These are phyloP conservation scores for Rhopalosiphum padi DNA, from an alignment of 1,140 invertebrate genomes.

Conservation along the genomic window DNA sequence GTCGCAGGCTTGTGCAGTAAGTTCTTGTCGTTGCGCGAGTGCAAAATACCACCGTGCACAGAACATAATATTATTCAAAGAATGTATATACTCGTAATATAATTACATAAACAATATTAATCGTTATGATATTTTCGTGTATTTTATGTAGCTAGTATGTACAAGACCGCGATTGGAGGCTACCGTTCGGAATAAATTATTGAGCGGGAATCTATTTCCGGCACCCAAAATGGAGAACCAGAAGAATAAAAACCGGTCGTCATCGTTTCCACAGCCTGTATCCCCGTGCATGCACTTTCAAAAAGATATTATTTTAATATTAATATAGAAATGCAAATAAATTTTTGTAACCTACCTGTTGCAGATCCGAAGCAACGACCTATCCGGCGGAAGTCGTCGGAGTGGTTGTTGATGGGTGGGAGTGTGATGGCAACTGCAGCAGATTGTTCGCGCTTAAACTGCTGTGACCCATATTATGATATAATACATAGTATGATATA, in stretches of 20 bases:
- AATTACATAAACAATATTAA: neutral
- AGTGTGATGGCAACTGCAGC: neutral
- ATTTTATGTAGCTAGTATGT: neutral
- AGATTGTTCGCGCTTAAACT: neutral
- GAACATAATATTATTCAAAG: neutral
- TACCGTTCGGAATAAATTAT: neutral
- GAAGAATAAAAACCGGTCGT: neutral
- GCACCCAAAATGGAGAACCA: neutral
- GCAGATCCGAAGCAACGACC: neutral
- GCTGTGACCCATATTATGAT: neutral
- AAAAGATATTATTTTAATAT: neutral
- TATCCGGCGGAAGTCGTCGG: neutral
- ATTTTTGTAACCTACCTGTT: neutral
- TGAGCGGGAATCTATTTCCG: neutral
- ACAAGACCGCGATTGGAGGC: neutral
- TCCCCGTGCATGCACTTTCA: neutral
- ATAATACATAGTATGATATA: no score
- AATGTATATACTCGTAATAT: neutral
- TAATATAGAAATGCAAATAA: neutral
- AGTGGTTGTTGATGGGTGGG: neutral
- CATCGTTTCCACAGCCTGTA: neutral
- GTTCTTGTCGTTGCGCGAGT: neutral
- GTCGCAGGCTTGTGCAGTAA: neutral
- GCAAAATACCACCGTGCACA: neutral
- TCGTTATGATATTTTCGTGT: neutral